Conservation (phyloP, 2,888 invertebrate species). For the Torymus auratus region DNA sequence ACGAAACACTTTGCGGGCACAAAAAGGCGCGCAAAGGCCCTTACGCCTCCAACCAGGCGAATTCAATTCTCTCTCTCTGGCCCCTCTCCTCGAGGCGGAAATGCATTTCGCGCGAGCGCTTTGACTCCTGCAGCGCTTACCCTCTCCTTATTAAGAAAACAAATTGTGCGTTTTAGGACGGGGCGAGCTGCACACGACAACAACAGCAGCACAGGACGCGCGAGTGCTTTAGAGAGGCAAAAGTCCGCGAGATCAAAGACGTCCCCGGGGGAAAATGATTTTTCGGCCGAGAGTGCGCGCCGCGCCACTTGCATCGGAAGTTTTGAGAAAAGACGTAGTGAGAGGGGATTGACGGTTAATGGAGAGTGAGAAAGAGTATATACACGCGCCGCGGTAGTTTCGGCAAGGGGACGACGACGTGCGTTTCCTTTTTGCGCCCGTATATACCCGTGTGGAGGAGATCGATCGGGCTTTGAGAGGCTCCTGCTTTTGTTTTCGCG, state of each 20-base stretch:
- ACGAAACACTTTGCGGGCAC: background rate
- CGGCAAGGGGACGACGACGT: too few relatives aligned
- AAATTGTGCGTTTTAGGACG: constrained; percentile 48
- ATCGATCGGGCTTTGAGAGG: too few relatives aligned
- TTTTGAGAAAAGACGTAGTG: constrained; percentile 1
- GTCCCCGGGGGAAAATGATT: too few relatives aligned
- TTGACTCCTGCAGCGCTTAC: background rate
- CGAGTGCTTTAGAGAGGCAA: too few relatives aligned
- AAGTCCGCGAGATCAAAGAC: constrained; percentile 43
- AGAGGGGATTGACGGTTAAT: background rate
- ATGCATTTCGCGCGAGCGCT: constrained; percentile 26
- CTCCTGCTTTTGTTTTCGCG: too few relatives aligned
- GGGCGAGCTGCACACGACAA: background rate
- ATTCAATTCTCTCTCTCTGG: too few relatives aligned
- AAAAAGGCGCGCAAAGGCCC: background rate
- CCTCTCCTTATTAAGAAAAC: constrained; percentile 32
- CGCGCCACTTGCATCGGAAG: constrained; percentile 27
- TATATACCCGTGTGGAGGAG: too few relatives aligned
- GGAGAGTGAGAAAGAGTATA: background rate
- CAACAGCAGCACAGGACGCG: too few relatives aligned
- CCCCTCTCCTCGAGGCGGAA: too few relatives aligned
- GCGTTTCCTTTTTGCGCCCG: too few relatives aligned
- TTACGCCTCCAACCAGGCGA: background rate
- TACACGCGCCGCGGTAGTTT: too few relatives aligned
- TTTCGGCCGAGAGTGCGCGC: background rate